These are phyloP conservation scores for Hippocampus barbouri DNA, from an alignment of 2,113 vertebrate species.

Conservation along the genomic window DNA sequence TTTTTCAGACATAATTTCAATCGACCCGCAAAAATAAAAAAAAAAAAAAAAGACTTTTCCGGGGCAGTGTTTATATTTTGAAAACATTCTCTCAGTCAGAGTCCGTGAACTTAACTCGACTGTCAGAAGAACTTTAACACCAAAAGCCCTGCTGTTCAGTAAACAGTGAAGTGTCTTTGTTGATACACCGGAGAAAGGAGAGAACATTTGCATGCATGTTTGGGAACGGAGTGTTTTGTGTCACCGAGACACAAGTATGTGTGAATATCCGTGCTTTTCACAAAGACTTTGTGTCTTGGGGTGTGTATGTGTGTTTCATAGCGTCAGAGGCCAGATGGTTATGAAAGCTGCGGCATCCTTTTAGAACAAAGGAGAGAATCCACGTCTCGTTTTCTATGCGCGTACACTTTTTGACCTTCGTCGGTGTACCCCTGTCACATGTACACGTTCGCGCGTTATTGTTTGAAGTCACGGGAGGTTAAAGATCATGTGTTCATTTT, in stretches of 20 bases:
- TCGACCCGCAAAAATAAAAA: neutral
- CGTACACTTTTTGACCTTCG: neutral
- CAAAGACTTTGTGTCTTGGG: constrained; percentile 1
- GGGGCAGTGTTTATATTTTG: neutral
- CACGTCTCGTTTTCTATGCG: constrained; percentile 6
- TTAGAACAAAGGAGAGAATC: constrained; percentile 21
- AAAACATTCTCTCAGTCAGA: neutral
- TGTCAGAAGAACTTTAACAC: neutral
- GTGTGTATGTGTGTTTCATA: constrained; percentile 11
- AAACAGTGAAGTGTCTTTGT: constrained; percentile 6
- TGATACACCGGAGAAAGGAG: constrained; percentile 3
- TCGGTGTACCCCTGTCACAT: too few relatives aligned
- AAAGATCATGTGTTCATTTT: neutral
- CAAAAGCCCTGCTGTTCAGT: neutral
- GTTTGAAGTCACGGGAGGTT: neutral
- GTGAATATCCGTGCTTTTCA: constrained; percentile 16
- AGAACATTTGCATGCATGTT: constrained; percentile 18
- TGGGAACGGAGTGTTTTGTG: constrained; percentile 3
- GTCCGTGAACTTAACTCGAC: neutral
- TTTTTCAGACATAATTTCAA: neutral
- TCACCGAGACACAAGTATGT: constrained; percentile 12
- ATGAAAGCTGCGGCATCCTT: constrained; percentile 33
- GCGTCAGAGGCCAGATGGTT: constrained; percentile 42
- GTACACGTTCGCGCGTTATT: neutral
- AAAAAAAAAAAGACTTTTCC: neutral